phyloP scores from a whole-genome alignment of 2,113 vertebrate genomes.

The Sclerurus mexicanus region DNA sequence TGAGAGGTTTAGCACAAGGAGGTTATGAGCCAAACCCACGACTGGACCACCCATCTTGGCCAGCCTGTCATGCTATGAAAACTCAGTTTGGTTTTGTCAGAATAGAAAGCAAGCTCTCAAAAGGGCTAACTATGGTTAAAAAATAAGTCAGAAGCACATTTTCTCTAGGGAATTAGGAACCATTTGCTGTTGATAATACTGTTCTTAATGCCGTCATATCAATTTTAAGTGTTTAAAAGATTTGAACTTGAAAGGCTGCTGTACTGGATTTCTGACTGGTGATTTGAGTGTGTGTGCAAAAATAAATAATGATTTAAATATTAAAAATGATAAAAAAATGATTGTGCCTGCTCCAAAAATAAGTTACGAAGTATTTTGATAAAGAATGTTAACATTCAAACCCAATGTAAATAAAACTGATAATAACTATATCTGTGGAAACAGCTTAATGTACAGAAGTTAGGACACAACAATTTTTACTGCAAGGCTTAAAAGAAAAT shows the following conservation, averaged over 20 bases:
- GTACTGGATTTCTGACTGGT: background rate
- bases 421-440: background rate
- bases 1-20: background rate
- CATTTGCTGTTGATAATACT: background rate
- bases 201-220: background rate
- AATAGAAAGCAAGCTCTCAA: background rate
- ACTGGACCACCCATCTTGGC: fast-evolving
- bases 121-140: background rate
- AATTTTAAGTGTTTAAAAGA: background rate
- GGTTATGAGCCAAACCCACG: background rate
- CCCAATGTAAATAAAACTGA: background rate
- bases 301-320: background rate
- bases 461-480: background rate
- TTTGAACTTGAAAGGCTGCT: background rate
- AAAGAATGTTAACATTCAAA: background rate
- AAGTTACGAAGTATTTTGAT: background rate
- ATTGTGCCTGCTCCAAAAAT: background rate
- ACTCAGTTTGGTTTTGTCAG: background rate
- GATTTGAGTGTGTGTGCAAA: background rate
- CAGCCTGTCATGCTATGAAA: background rate
- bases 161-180: background rate
- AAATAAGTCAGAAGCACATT: background rate
- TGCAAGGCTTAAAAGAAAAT: background rate
- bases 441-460: background rate
- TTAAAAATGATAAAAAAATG: fast-evolving